Conservation (phyloP, 2,888 invertebrate genomes). For the Cataglyphis rosenhaueri region DNA sequence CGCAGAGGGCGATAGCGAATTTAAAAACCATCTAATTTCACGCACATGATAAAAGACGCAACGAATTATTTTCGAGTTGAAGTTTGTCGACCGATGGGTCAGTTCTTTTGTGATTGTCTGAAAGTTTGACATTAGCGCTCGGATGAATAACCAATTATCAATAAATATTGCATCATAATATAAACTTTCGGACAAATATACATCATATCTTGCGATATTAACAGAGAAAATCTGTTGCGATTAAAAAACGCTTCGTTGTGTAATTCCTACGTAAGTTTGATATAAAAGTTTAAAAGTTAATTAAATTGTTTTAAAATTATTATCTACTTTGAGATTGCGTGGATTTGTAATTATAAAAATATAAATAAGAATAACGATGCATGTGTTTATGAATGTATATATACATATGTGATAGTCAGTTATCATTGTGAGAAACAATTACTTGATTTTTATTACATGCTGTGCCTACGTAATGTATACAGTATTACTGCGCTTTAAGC, state of each 20-base stretch:
- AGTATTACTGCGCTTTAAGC: neutral
- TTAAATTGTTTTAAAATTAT: neutral
- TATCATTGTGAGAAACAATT: neutral
- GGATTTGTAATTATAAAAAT: neutral
- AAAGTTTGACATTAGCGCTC: neutral
- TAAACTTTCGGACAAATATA: neutral
- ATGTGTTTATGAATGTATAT: neutral
- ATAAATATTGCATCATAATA: neutral
- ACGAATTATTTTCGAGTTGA: conserved; percentile 10
- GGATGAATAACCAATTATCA: conserved; percentile 16
- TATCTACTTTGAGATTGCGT: neutral
- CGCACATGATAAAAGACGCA: neutral
- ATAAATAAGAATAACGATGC: neutral
- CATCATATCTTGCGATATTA: neutral
- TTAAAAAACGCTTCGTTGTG: neutral
- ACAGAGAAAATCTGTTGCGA: neutral
- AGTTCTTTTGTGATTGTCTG: neutral
- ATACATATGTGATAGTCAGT: neutral
- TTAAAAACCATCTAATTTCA: neutral
- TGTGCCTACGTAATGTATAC: neutral
- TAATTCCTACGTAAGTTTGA: neutral
- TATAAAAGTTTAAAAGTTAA: neutral
- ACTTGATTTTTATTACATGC: neutral
- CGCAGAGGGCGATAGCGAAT: neutral
- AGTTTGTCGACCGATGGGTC: neutral